phyloP scores from a whole-genome alignment of 1,140 invertebrate species.

The Papilio aristodemus region DNA sequence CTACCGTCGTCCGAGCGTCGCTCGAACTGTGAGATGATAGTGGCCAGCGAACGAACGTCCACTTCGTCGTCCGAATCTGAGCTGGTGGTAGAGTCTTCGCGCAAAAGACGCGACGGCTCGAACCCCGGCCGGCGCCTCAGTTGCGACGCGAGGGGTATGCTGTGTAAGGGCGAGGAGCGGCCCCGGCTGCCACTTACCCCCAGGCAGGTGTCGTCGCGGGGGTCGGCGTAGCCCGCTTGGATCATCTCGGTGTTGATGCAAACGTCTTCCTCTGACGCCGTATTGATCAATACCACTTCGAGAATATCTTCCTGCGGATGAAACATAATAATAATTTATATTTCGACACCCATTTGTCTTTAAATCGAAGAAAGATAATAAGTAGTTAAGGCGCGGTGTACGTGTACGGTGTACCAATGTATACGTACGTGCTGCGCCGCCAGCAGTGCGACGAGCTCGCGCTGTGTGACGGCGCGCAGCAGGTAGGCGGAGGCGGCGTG shows the following conservation, averaged over 20 bases:
- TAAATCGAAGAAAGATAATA: too few species aligned
- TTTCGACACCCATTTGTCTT: background rate
- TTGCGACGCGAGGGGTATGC: background rate
- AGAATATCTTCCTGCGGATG: constrained; percentile 49
- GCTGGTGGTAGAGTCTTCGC: background rate
- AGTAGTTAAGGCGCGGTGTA: too few species aligned
- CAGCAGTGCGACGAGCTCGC: constrained; percentile 50
- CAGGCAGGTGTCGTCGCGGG: constrained; percentile 43
- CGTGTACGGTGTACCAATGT: background rate
- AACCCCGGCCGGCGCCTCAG: constrained; percentile 20
- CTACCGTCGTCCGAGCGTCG: constrained; percentile 20
- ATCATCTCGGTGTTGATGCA: constrained; percentile 52
- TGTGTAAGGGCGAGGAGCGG: background rate
- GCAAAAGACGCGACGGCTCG: background rate
- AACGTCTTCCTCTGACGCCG: constrained; percentile 52
- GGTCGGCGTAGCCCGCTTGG: constrained; percentile 57
- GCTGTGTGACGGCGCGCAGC: constrained; percentile 49
- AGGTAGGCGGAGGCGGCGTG: constrained; percentile 47
- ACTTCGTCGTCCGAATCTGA: constrained; percentile 7
- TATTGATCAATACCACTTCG: constrained; percentile 63
- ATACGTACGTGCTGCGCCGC: constrained; percentile 33
- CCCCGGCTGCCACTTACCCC: constrained; percentile 41
- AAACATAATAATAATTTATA: background rate
- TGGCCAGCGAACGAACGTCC: constrained; percentile 38
- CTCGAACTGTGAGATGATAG: constrained; percentile 27